phyloP scores from a whole-genome alignment of 2,888 invertebrate species.

The Laspeyria flexula region DNA sequence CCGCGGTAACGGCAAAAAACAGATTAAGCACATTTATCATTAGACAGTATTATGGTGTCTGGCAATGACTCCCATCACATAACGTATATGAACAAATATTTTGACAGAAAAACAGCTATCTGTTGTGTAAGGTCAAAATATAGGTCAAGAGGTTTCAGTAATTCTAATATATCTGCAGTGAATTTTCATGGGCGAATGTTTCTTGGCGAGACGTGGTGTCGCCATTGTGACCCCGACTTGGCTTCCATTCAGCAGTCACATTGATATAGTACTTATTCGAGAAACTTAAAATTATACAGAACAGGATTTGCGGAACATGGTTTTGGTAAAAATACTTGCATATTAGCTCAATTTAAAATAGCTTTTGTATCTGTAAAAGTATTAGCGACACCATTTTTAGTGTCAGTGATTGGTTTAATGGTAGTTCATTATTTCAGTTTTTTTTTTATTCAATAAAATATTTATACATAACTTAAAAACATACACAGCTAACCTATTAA shows the following conservation, averaged over 20 bases:
- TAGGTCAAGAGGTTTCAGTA: conserved; percentile 19
- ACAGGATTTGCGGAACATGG: background rate
- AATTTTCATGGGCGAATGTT: conserved; percentile 30
- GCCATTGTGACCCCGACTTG: conserved; percentile 42
- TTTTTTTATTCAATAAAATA: too few relatives aligned
- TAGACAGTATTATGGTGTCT: conserved; percentile 1
- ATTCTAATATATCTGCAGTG: conserved; percentile 14
- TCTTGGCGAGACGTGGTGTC: conserved; percentile 45
- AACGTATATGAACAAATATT: background rate
- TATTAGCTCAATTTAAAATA: too few relatives aligned
- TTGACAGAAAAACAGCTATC: conserved; percentile 1
- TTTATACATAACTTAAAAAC: too few relatives aligned
- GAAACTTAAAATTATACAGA: conserved; percentile 19
- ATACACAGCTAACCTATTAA: too few relatives aligned
- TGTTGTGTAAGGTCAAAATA: conserved; percentile 13
- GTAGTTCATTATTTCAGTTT: too few relatives aligned
- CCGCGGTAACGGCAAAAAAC: conserved; percentile 33
- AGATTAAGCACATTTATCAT: conserved; percentile 32
- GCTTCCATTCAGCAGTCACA: conserved; percentile 27
- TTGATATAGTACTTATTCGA: conserved; percentile 21
- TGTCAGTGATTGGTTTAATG: too few relatives aligned
- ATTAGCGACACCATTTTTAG: too few relatives aligned
- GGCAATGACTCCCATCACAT: background rate
- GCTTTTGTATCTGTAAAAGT: too few relatives aligned
- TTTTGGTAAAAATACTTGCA: background rate